Percentiles rank a stretch among this genome's conserved stretches.
Evolutionary conservation across 2,113 vertebrate genomes (phyloP).

Genomic region (Salvelinus namaycush): DNA sequence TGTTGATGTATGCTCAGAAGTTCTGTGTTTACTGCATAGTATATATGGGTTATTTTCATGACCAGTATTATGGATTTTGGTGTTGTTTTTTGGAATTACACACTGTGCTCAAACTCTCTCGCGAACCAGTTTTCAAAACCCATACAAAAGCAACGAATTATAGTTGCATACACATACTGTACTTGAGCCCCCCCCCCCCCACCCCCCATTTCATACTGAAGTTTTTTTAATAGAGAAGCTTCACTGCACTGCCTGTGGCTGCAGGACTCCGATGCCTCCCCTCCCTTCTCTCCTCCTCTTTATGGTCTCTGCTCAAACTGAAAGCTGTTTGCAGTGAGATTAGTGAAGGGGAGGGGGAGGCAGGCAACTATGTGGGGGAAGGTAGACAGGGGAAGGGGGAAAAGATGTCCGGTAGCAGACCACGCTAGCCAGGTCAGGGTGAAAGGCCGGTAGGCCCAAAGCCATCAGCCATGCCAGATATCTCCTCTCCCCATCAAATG

Average conservation of each 20-base stretch:
- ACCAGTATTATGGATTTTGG: neutral
- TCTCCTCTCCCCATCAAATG: constrained; percentile 40
- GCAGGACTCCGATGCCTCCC: neutral
- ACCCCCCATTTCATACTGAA: neutral
- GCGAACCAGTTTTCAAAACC: neutral
- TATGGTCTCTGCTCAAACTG: constrained; percentile 82
- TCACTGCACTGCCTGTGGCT: neutral
- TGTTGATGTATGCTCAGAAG: neutral
- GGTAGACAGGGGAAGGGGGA: constrained; percentile 58
- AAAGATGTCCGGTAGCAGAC: constrained; percentile 62
- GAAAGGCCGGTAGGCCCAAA: constrained; percentile 51
- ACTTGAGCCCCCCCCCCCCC: neutral
- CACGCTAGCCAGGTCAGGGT: constrained; percentile 73
- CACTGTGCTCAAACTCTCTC: neutral
- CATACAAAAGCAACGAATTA: neutral
- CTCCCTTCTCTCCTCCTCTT: constrained; percentile 27
- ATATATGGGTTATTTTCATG: neutral
- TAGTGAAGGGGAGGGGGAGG: constrained; percentile 63
- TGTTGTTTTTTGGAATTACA: neutral
- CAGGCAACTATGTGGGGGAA: constrained; percentile 49
- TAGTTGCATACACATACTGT: neutral
- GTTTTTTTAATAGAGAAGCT: neutral
- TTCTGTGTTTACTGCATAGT: neutral
- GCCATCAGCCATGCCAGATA: constrained; percentile 72
- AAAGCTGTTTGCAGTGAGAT: constrained; percentile 88